phyloP scores from a whole-genome alignment of 2,113 vertebrate genomes.

The Galeopterus variegatus region DNA sequence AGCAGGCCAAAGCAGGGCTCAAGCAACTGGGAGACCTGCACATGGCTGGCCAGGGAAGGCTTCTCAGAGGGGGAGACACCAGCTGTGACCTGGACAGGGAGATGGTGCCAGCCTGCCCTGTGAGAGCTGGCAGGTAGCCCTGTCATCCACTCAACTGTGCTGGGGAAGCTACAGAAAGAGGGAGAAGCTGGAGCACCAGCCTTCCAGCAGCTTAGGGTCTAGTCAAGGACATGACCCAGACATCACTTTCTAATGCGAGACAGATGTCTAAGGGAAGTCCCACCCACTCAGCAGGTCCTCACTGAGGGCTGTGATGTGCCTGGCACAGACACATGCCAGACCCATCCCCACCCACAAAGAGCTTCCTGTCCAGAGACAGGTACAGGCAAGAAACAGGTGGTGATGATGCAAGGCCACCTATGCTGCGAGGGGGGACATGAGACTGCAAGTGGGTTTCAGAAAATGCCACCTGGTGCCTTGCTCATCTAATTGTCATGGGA shows the following conservation, averaged over 20 bases:
- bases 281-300: background rate
- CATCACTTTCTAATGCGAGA: too few species aligned
- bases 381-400: background rate
- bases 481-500: background rate
- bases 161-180: background rate
- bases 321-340: background rate
- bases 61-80: background rate
- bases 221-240: background rate
- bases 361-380: background rate
- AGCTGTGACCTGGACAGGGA: background rate
- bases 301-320: background rate
- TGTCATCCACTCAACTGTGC: background rate
- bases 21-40: background rate
- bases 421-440: background rate
- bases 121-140: background rate
- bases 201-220: background rate
- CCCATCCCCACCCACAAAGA: background rate
- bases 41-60: background rate
- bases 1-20: background rate
- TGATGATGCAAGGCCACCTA: background rate
- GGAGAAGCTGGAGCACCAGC: background rate
- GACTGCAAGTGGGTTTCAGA: background rate
- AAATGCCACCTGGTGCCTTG: background rate
- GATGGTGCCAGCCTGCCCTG: background rate
- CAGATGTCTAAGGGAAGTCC: background rate